Evolutionary conservation across 2,888 invertebrate genomes (phyloP).

Genomic region (Psylliodes chrysocephalus): DNA sequence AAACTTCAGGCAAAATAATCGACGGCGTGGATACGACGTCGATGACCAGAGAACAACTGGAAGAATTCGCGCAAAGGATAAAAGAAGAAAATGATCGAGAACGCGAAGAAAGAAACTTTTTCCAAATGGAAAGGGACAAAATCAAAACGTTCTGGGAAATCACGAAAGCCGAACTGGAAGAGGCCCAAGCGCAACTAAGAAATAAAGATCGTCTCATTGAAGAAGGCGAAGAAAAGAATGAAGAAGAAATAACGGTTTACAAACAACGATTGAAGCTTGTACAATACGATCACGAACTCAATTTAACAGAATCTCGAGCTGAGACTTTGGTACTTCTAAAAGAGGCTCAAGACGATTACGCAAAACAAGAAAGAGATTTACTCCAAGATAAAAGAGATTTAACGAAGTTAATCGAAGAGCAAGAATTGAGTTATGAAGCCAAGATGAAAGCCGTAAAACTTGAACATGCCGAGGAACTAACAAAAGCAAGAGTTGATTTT

Average conservation of each 20-base stretch:
- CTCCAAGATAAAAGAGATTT: constrained; percentile 78
- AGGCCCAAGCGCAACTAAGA: constrained; percentile 78
- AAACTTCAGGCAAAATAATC: not conserved
- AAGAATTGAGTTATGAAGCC: constrained; percentile 77
- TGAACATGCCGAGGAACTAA: constrained; percentile 65
- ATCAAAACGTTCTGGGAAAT: constrained; percentile 96
- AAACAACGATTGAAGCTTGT: constrained; percentile 94
- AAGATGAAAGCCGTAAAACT: constrained; percentile 77
- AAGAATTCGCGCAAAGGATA: constrained; percentile 85
- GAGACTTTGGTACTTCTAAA: constrained; percentile 85
- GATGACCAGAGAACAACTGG: constrained; percentile 93
- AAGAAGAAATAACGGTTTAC: constrained; percentile 86
- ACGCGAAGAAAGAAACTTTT: constrained; percentile 94
- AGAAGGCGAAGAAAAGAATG: constrained; percentile 86
- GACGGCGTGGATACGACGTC: constrained; percentile 86
- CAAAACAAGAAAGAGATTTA: constrained; percentile 80
- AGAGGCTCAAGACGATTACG: constrained; percentile 85
- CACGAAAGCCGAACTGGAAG: constrained; percentile 87
- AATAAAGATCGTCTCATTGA: constrained; percentile 89
- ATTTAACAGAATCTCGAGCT: constrained; percentile 84
- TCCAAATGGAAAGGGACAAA: constrained; percentile 94
- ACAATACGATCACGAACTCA: constrained; percentile 89
- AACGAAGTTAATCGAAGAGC: constrained; percentile 75
- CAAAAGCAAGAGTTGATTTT: constrained; percentile 71
- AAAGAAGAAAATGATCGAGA: constrained; percentile 93